Evolutionary conservation across 2,113 vertebrate species (phyloP), one percentile per base, ranked within the genome.

Genomic region (Madoqua kirkii): DNA sequence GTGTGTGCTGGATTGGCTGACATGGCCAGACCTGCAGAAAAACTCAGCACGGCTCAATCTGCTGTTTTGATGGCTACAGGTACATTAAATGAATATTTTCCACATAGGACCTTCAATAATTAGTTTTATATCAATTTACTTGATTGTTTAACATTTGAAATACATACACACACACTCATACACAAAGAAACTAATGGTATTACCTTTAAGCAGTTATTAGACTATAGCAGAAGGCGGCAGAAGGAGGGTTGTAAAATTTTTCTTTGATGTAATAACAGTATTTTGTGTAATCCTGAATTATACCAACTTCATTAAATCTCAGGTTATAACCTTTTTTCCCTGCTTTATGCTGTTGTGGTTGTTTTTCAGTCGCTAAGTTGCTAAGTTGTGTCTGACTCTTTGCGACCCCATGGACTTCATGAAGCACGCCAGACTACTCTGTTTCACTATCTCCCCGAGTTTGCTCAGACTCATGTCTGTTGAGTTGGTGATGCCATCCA

Each of bases 1-100:
- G 99, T 99, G 86, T 27, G 98, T 25, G 99, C 99, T 91, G 99
- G 99, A 50, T 98, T 99, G 98, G 99, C 99, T 97, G 99, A 99
- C 88, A 99, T 99, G 99, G 99, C 99, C 71, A 99, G 99, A 95
- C 99, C 99, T 96, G 99, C 99, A 93, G 99, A 99, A 0, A 99
- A 99, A 98, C 99, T 99, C 92, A 99, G 99, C 95, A 98, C 98
- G 64, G 99, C 99, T 64, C 99, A 99, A 67, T 99, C 99, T 95
- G 99, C 98, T 55, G 99, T 99, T 21, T 98, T 99, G 87, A 99
- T 97, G 86, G 99, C 99, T 93, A 99, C 99, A 99, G 99, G 99
- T 99, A 97, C 93, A 27, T 36, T 45, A 59, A 36, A 29, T 74
- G 96, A 97, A 62, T 76, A 36, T 54, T 62, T 87, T 36, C 31